These are phyloP conservation scores for Leucopternis melanops DNA, from an alignment of 2,113 vertebrate species.

Conservation along the genomic window DNA sequence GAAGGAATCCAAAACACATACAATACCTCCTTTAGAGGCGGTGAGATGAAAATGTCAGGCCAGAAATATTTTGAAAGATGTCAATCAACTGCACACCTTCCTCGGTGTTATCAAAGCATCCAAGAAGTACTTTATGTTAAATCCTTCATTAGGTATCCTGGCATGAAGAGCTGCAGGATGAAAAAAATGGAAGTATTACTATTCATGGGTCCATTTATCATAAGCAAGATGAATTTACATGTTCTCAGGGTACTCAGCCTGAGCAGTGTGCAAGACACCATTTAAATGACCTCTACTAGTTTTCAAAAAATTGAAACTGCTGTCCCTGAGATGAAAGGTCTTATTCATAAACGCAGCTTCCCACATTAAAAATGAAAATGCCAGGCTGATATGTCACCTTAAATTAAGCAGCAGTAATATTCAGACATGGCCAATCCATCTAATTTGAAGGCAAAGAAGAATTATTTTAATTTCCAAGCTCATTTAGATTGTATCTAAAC, in stretches of 20 bases:
- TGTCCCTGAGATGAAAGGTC: conserved; percentile 10
- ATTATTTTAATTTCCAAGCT: conserved; percentile 38
- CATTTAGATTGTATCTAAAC: conserved; percentile 33
- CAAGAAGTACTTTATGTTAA: neutral
- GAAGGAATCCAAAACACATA: neutral
- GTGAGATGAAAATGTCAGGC: neutral
- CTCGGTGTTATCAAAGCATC: neutral
- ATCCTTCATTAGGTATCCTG: neutral
- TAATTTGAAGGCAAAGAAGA: conserved; percentile 34
- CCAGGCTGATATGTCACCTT: conserved; percentile 21
- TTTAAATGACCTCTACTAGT: neutral
- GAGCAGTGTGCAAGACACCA: neutral
- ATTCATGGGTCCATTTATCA: neutral
- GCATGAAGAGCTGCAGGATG: neutral
- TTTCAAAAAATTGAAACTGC: neutral
- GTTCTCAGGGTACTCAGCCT: neutral
- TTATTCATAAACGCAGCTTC: conserved; percentile 25
- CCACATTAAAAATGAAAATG: conserved; percentile 45
- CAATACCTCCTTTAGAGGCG: neutral
- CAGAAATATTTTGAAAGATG: neutral
- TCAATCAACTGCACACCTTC: neutral
- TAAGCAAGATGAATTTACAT: neutral
- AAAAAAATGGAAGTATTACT: neutral
- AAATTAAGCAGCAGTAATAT: conserved; percentile 44
- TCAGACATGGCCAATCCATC: conserved; percentile 31